These are phyloP conservation scores for Plutomurus gul DNA, from an alignment of 1,140 invertebrate species.

Conservation along the genomic window DNA sequence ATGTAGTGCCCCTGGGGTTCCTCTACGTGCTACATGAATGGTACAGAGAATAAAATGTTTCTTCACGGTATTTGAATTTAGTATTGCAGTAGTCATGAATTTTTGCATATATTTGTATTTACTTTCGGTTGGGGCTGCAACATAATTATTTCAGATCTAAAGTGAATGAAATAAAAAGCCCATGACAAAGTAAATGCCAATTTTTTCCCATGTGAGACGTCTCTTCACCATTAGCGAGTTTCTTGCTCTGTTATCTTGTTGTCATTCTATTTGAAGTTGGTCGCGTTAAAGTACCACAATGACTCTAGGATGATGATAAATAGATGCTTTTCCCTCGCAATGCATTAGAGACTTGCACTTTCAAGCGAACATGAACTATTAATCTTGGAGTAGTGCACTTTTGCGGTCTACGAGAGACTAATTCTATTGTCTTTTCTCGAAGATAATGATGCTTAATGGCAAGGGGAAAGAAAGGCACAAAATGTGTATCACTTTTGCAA, in stretches of 20 bases:
- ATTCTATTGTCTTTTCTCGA: slow-evolving; percentile 21
- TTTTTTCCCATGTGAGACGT: no score
- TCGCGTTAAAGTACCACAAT: slow-evolving; percentile 3
- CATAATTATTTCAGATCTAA: no score
- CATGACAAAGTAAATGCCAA: no score
- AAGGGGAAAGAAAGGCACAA: background rate
- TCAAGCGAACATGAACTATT: slow-evolving; percentile 9
- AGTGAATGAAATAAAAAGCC: no score
- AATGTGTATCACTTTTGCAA: slow-evolving; percentile 29
- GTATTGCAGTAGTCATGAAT: no score
- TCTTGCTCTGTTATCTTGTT: background rate
- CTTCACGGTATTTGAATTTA: no score
- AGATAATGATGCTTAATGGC: slow-evolving; percentile 15
- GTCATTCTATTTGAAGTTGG: slow-evolving; percentile 3
- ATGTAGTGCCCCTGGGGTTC: no score
- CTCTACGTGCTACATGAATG: no score
- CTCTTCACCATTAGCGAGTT: no score
- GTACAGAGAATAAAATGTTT: no score
- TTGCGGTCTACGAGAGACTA: slow-evolving; percentile 4
- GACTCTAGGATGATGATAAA: slow-evolving; percentile 10
- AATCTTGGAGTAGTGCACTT: slow-evolving; percentile 14
- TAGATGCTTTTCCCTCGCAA: slow-evolving; percentile 8
- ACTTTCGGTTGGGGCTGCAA: no score
- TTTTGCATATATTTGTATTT: no score
- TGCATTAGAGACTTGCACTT: slow-evolving; percentile 25